A percentile compares a stretch with the other conserved stretches of the same genome.
Conservation (phyloP, 2,797 vertebrate species). For the Peromyscus attwateri region DNA sequence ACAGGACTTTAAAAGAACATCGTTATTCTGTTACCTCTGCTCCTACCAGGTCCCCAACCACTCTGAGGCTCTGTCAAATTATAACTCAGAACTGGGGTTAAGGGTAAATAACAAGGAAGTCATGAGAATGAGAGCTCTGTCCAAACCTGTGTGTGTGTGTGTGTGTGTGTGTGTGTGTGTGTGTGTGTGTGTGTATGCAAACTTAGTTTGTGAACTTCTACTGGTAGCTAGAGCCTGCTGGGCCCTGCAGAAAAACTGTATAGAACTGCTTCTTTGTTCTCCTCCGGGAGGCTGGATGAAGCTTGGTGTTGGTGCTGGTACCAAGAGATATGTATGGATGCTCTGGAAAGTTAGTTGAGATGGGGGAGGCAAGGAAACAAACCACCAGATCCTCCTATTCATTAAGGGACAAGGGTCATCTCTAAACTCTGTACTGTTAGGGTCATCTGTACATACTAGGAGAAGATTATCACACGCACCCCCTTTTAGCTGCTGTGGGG, state of each 20-base stretch:
- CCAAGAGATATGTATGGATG: not conserved
- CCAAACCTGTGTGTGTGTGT: not conserved
- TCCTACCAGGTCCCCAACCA: not conserved
- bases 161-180: fast-evolving
- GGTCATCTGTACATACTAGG: too few species aligned
- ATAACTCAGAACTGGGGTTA: not conserved
- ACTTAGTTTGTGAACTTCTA: not conserved
- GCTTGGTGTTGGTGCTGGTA: not conserved
- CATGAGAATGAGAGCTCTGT: not conserved
- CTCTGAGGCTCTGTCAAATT: not conserved
- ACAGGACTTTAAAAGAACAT: not conserved
- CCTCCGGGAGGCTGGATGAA: not conserved
- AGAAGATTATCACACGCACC: not conserved
- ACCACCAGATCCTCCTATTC: not conserved
- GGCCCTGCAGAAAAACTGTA: not conserved
- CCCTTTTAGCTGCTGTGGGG: not conserved
- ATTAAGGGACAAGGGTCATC: not conserved
- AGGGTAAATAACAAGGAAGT: not conserved
- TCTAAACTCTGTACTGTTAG: not conserved
- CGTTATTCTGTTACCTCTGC: not conserved
- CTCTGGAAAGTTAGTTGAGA: not conserved
- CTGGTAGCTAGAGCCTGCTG: not conserved
- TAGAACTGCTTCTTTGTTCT: not conserved
- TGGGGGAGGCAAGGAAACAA: not conserved
- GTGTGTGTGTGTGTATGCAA: not conserved